Percentiles rank a stretch among this genome's conserved stretches.
Evolutionary conservation across 1,140 invertebrate genomes (phyloP).

Genomic region (Drosophila elegans): DNA sequence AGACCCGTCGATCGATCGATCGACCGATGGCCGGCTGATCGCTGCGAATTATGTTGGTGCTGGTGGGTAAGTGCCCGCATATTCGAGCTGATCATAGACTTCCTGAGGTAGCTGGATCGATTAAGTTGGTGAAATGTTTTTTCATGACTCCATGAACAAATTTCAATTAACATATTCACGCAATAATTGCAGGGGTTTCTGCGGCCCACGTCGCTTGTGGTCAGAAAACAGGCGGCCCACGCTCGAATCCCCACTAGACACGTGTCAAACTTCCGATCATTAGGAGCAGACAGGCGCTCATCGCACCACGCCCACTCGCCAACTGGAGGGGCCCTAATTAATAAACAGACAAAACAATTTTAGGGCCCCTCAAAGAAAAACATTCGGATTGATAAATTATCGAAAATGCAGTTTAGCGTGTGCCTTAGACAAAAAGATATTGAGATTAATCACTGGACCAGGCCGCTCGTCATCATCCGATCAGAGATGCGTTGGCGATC

Average conservation of each 20-base stretch:
- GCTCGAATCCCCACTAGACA: constrained; percentile 43
- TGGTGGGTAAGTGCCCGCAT: constrained; percentile 61
- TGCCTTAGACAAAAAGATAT: constrained; percentile 74
- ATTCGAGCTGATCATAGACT: constrained; percentile 52
- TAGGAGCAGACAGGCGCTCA: constrained; percentile 50
- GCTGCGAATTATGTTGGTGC: constrained; percentile 54
- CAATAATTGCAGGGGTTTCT: constrained; percentile 68
- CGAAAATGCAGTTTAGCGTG: constrained; percentile 75
- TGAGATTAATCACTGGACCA: constrained; percentile 70
- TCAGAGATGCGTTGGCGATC: constrained; percentile 67
- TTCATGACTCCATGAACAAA: constrained; percentile 69
- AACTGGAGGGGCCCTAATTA: constrained; percentile 61
- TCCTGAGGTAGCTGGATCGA: constrained; percentile 30
- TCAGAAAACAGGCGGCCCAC: constrained; percentile 44
- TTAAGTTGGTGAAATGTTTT: constrained; percentile 63
- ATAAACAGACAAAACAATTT: constrained; percentile 78
- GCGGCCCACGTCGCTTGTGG: constrained; percentile 48
- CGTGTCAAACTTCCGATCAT: constrained; percentile 82
- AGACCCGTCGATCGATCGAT: constrained; percentile 63
- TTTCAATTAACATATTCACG: constrained; percentile 81
- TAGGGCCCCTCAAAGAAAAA: constrained; percentile 21
- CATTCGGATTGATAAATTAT: constrained; percentile 73
- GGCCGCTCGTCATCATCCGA: constrained; percentile 45
- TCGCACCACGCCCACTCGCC: constrained; percentile 61
- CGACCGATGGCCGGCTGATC: constrained; percentile 45